Evolutionary conservation across 2,888 invertebrate genomes (phyloP).

Genomic region (Agrotis puta): DNA sequence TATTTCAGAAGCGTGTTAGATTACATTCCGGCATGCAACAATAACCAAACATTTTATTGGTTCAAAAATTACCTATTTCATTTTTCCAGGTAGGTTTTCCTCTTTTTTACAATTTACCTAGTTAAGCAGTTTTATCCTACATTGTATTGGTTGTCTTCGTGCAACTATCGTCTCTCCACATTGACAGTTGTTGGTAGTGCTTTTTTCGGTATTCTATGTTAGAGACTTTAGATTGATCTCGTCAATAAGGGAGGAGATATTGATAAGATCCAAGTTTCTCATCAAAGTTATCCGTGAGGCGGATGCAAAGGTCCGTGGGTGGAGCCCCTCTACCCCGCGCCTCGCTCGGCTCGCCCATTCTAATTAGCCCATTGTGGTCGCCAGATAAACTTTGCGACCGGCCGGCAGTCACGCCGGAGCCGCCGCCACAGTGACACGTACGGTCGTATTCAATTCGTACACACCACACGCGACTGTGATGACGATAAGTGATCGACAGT

Average conservation of each 20-base stretch:
- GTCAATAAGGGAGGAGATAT: constrained; percentile 66
- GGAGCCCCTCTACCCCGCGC: constrained; percentile 82
- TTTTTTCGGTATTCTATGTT: not conserved
- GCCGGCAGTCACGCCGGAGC: constrained; percentile 86
- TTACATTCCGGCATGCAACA: constrained; percentile 33
- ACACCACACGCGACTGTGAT: constrained; percentile 83
- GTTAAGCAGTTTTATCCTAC: not conserved
- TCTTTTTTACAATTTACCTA: constrained; percentile 18
- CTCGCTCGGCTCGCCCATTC: constrained; percentile 86
- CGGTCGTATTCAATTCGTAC: constrained; percentile 60
- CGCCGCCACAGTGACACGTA: constrained; percentile 80
- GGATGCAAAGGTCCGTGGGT: constrained; percentile 90
- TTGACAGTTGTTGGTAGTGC: not conserved
- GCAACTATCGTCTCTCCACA: not conserved
- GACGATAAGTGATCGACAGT: constrained; percentile 87
- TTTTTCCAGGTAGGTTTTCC: constrained; percentile 22
- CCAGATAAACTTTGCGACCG: constrained; percentile 86
- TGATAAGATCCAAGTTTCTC: constrained; percentile 81
- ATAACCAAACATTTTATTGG: constrained; percentile 14
- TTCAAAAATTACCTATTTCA: not conserved
- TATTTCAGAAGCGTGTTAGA: constrained; percentile 46
- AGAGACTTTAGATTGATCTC: constrained; percentile 38
- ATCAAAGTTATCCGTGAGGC: constrained; percentile 84
- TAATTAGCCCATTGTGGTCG: constrained; percentile 90
- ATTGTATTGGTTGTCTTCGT: constrained; percentile 1